Evolutionary conservation across 2,797 vertebrate species (phyloP).

Genomic region (Poeciliopsis paucimaculata): DNA sequence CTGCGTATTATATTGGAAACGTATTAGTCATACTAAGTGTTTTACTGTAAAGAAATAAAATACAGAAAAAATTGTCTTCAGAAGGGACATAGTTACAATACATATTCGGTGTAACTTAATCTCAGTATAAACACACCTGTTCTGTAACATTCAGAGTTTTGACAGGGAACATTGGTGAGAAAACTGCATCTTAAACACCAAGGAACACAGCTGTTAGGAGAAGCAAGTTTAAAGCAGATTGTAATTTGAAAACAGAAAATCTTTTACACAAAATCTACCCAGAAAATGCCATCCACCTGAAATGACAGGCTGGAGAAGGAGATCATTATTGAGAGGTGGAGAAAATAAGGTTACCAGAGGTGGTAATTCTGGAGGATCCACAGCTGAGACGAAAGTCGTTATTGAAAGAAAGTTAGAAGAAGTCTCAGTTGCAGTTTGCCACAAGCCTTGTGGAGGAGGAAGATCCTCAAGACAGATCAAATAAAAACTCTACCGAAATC

Average conservation of each 20-base stretch:
- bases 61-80: neutral
- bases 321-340: neutral
- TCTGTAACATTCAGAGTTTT: neutral
- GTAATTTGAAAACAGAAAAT: neutral
- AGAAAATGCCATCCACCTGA: neutral
- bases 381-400: neutral
- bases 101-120: neutral
- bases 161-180: neutral
- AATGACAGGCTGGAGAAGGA: neutral
- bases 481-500: neutral
- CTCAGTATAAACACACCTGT: neutral
- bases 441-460: neutral
- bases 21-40: slow-evolving; percentile 10
- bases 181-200: neutral
- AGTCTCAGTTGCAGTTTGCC: neutral
- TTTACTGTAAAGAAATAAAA: neutral
- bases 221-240: neutral
- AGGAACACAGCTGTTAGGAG: neutral
- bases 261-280: neutral
- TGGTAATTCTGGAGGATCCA: neutral
- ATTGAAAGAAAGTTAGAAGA: neutral
- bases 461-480: neutral
- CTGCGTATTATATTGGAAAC: neutral
- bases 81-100: neutral
- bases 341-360: neutral